Conservation (phyloP, 1,140 invertebrate species). For the Subanguina moxae region DNA sequence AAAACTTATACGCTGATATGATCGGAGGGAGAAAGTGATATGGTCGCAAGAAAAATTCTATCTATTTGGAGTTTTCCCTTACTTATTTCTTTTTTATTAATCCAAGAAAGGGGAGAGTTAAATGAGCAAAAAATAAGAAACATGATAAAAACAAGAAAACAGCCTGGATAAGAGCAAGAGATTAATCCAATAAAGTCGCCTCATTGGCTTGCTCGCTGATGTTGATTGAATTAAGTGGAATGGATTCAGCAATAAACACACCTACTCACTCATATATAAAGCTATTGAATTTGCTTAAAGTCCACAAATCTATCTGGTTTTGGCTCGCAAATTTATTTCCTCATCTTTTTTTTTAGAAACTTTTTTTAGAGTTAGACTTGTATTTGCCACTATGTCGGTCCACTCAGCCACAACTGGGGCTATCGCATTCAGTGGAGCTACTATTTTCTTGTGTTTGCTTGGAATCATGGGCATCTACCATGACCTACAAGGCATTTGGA, state of each 20-base stretch:
- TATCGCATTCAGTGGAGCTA: constrained; percentile 45
- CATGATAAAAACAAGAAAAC: neutral
- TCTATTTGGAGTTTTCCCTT: neutral
- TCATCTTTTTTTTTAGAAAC: too few species aligned
- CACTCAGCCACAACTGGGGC: constrained; percentile 51
- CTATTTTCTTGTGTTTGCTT: constrained; percentile 51
- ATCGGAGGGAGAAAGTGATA: too few species aligned
- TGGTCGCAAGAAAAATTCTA: neutral
- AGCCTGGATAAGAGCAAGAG: neutral
- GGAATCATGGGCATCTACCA: constrained; percentile 49
- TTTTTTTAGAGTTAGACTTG: too few species aligned
- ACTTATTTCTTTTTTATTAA: neutral
- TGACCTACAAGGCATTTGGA: constrained; percentile 54
- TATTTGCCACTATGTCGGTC: constrained; percentile 40
- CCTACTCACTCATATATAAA: too few species aligned
- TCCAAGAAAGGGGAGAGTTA: neutral
- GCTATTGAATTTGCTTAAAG: neutral
- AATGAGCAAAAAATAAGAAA: neutral
- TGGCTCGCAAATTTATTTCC: too few species aligned
- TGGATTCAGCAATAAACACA: too few species aligned
- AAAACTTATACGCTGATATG: too few species aligned
- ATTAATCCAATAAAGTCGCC: neutral
- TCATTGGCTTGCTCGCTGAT: neutral
- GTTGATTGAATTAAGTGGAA: too few species aligned
- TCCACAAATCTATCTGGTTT: neutral